Conservation (phyloP, 2,113 vertebrate species). For the Nesogale talazaci region DNA sequence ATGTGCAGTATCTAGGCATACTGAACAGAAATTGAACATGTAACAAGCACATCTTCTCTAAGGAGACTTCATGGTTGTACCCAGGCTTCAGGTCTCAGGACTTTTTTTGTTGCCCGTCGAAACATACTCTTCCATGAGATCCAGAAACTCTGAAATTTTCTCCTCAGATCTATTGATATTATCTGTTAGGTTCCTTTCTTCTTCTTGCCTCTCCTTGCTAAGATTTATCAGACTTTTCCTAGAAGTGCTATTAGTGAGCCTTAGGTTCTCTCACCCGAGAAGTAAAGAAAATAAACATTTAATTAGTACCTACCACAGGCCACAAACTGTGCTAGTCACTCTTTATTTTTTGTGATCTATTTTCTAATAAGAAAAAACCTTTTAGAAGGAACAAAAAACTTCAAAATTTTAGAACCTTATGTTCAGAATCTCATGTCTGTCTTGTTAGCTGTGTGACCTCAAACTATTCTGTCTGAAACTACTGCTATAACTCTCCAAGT, state of each 20-base stretch:
- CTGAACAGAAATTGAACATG: background rate
- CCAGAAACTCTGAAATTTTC: background rate
- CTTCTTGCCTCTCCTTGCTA: background rate
- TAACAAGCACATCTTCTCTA: background rate
- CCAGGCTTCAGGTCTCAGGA: background rate
- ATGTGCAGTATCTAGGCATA: background rate
- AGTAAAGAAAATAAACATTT: background rate
- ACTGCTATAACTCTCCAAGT: background rate
- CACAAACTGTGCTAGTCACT: background rate
- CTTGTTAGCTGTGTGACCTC: background rate
- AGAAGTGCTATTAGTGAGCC: background rate
- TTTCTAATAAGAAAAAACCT: background rate
- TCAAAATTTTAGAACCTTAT: background rate
- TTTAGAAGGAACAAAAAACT: background rate
- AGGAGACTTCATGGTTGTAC: background rate
- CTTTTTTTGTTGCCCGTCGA: background rate
- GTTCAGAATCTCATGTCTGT: background rate
- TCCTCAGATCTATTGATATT: background rate
- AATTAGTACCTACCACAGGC: background rate
- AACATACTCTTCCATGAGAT: background rate
- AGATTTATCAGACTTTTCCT: conserved; percentile 1
- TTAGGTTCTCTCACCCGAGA: background rate
- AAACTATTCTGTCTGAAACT: background rate
- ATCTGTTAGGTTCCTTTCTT: background rate
- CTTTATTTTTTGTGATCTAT: background rate